These are phyloP conservation scores for Campylomormyrus numenius DNA, from an alignment of 2,113 vertebrate genomes.

Conservation along the genomic window DNA sequence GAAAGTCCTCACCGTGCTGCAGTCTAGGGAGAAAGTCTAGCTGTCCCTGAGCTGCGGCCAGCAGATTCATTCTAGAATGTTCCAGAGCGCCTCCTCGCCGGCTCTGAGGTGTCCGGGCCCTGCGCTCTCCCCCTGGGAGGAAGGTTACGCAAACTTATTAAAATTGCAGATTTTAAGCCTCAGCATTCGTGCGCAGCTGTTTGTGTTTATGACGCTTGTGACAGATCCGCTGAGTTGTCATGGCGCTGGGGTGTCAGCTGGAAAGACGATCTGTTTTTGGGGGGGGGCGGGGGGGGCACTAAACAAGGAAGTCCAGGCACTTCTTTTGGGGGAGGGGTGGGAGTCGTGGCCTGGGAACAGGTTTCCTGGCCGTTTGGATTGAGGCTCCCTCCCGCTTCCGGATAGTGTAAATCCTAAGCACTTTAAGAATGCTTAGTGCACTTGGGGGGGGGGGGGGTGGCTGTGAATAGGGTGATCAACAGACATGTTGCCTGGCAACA, in stretches of 20 bases:
- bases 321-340: not conserved
- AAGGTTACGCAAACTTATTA: not conserved
- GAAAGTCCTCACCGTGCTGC: conserved; percentile 60
- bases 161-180: not conserved
- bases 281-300: not conserved
- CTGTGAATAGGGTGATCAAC: conserved; percentile 24
- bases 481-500: conserved; percentile 35
- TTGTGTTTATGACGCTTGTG: not conserved
- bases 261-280: not conserved
- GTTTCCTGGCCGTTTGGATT: conserved; percentile 21
- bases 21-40: conserved; percentile 69
- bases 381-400: conserved; percentile 11
- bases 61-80: conserved; percentile 73
- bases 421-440: conserved; percentile 36
- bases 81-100: conserved; percentile 65
- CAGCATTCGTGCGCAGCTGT: not conserved
- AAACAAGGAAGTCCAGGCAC: not conserved
- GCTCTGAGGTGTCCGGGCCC: conserved; percentile 41
- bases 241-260: not conserved
- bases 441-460: not conserved
- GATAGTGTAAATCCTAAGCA: conserved; percentile 40
- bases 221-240: not conserved
- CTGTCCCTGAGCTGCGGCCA: conserved; percentile 66
- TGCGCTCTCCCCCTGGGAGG: not conserved
- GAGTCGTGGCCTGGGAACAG: not conserved